Conservation (phyloP, 2,113 vertebrate species). For the Beaufortia kweichowensis region DNA sequence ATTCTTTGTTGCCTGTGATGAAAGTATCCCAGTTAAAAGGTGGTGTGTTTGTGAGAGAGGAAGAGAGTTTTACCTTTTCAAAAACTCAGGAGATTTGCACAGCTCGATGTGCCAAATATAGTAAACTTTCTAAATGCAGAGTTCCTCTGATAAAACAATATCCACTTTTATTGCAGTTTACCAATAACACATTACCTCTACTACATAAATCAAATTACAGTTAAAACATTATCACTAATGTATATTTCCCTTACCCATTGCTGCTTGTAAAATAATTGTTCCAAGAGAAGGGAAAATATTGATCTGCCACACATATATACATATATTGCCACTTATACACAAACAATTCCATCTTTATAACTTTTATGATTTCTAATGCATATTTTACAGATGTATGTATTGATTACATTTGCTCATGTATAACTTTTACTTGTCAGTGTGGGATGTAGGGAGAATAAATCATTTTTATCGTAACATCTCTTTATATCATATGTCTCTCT, state of each 20-base stretch:
- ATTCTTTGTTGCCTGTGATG: background rate
- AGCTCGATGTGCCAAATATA: conserved; percentile 1
- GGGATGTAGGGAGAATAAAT: background rate
- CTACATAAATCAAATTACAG: background rate
- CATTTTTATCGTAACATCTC: background rate
- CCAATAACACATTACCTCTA: background rate
- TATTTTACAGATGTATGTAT: background rate
- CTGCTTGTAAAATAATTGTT: conserved; percentile 10
- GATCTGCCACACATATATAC: background rate
- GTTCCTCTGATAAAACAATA: background rate
- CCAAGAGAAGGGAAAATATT: conserved; percentile 20
- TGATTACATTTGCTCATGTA: background rate
- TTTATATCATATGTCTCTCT: background rate
- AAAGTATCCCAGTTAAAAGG: background rate
- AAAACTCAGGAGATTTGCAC: conserved; percentile 33
- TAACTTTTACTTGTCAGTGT: background rate
- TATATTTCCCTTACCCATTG: background rate
- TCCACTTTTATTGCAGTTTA: background rate
- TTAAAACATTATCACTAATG: background rate
- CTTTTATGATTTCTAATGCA: background rate
- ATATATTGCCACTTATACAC: background rate
- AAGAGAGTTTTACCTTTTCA: background rate
- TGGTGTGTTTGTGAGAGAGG: background rate
- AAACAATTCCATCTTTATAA: background rate
- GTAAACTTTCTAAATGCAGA: background rate